Base-by-base conservation (phyloP, 2,888 invertebrate genomes). In the Odontocerum albicorne region DNA sequence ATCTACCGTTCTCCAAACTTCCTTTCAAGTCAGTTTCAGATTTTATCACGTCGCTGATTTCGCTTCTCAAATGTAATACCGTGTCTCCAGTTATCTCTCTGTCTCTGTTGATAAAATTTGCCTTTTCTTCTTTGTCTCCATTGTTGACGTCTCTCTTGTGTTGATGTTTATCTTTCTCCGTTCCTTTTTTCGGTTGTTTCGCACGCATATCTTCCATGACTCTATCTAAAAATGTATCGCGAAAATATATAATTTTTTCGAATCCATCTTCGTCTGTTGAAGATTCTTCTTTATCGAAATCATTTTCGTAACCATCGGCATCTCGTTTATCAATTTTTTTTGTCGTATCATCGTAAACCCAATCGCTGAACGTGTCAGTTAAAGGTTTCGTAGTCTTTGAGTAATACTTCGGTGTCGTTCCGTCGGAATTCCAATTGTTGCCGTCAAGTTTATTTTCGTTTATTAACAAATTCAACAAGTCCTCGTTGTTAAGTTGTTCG, bases 21-120 rank as follows among this genome's bases (percentile, higher is more conserved):
- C 36, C 50, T 10, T 56, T 43, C 16, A 56, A 35, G 31, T 57
- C 52, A 4, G 44, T 47, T 13, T 57, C 56, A 1, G 59, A 59
- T 35, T 59, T 59, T n/a, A 59, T 59, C 1, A 59, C 59, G 21
- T 56, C 56, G 12, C 59, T 59, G 4, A 59, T 46, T 16, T 50
- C 56, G 31, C 56, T 56, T 13, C 40, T 39, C 1, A 59, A 44
- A 44, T 59, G 56, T 4, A 59, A 39, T 3, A 59, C 52, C 1
- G 59, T 59, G 22, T 59, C 59, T 3, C 59, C 57, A 2, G 57
- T 53, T n/a, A 57, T 32, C 4, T 47, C 40, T 21, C n/a, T 19
- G 21, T 20, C 21, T 20, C 40, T 3, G 38, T 4, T n/a, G n/a
- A n/a, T n/a, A n/a, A n/a, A n/a, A n/a, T n/a, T 45, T 27, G 19